Evolutionary conservation across 2,797 vertebrate species (phyloP), one percentile per base, ranked within the genome.

Genomic region (Chelonia mydas): DNA sequence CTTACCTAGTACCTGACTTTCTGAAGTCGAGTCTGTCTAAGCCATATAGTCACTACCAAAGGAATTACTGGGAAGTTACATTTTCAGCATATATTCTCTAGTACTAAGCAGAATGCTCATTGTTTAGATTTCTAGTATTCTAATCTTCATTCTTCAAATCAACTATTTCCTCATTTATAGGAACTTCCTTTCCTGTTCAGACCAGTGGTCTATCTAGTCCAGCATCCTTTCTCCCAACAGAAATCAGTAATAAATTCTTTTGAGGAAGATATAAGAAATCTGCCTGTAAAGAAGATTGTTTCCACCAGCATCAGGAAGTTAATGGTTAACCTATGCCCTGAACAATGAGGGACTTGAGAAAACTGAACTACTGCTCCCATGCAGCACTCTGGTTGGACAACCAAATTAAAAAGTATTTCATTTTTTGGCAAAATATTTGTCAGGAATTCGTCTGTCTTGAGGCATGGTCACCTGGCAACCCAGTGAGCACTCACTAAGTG

Each of bases 11-110:
- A 59, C 28, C 84, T 91, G 55, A 5, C 50, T 83, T 19, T 50
- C 61, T 21, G 49, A 85, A 76, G 31, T 17, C 78, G 21, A 55
- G 16, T 8, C 3, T 19, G 1, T 13, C 7, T 45, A 12, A 33
- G 19, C 78, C 21, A 61, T 31, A 61, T 23, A 72, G 11, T 41
- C 4, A 2, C 5, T 11, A 7, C 2, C 7, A 53, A 84, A 82
- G 1, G 0, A 86, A 72, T 72, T 41, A 72, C 65, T 72, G 37
- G 72, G 65, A 37, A 72, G 8, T 3, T 33, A 33, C 0, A 2
- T 89, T 86, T 81, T 86, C 31, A 33, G 19, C 0, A 0, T 6
- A 5, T 9, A 5, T 31, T 68, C 84, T 83, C 25, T 13, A 5
- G 4, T 83, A 80, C 81, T 65, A 84, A 88, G 86, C 23, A 84